Evolutionary conservation across 2,797 vertebrate species (phyloP).

Genomic region (Onychomys leucogaster): DNA sequence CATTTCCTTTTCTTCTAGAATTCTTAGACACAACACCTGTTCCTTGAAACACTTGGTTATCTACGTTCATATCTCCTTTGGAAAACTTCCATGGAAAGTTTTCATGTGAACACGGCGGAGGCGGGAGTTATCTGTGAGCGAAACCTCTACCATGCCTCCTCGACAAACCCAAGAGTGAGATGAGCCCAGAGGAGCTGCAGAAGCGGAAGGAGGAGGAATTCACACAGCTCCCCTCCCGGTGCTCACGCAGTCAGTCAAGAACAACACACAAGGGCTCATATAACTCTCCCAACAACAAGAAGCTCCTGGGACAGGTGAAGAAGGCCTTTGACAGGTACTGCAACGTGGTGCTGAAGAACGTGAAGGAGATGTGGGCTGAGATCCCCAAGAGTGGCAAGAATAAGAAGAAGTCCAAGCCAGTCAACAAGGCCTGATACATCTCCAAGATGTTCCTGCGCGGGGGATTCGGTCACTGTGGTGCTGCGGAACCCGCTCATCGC

Average conservation of each 20-base stretch:
- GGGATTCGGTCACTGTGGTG: constrained; percentile 95
- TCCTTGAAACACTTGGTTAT: background rate
- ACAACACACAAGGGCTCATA: too few relatives aligned
- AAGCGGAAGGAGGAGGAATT: too few relatives aligned
- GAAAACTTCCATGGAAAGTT: background rate
- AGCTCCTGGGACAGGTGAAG: too few relatives aligned
- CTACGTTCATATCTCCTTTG: background rate
- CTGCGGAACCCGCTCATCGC: constrained; percentile 89
- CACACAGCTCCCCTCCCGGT: too few relatives aligned
- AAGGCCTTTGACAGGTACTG: constrained; percentile 80
- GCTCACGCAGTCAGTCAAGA: too few relatives aligned
- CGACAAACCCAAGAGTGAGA: too few relatives aligned
- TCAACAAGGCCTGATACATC: constrained; percentile 97
- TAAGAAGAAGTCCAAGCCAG: constrained; percentile 97
- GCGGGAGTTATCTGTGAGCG: too few relatives aligned
- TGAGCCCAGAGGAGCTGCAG: too few relatives aligned
- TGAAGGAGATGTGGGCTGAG: constrained; percentile 99
- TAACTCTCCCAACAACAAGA: too few relatives aligned
- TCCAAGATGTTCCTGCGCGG: constrained; percentile 97
- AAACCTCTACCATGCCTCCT: too few relatives aligned
- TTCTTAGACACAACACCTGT: background rate
- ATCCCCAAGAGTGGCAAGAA: constrained; percentile 93
- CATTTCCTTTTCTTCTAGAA: background rate
- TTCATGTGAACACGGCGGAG: background rate
- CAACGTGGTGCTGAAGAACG: constrained; percentile 97